These are phyloP conservation scores for Epicauta chinensis DNA, from an alignment of 1,140 invertebrate species.

Conservation along the genomic window DNA sequence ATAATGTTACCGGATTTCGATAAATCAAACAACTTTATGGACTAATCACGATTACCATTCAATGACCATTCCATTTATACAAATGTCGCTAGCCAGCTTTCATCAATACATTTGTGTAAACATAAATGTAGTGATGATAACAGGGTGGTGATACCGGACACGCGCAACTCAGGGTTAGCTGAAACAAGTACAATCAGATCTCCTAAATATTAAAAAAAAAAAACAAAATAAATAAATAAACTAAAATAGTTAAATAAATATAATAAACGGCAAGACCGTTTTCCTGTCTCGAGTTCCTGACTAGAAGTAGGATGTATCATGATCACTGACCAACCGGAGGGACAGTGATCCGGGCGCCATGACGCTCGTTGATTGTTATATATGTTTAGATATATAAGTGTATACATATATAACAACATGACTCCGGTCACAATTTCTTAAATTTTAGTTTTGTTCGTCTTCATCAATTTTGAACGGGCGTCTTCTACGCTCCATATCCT, in stretches of 20 bases:
- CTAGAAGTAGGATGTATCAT: slow-evolving; percentile 33
- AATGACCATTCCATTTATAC: too few species aligned
- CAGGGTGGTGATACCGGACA: slow-evolving; percentile 5
- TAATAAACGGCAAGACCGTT: slow-evolving; percentile 14
- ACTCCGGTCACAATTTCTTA: background rate
- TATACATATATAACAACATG: slow-evolving; percentile 2
- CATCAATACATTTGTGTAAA: background rate
- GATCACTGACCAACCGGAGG: slow-evolving; percentile 5
- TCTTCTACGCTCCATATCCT: slow-evolving; percentile 20
- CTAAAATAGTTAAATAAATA: background rate
- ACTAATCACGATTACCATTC: too few species aligned
- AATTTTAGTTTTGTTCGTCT: slow-evolving; percentile 19
- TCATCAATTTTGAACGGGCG: slow-evolving; percentile 18
- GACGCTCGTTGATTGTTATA: background rate
- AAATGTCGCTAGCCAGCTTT: too few species aligned
- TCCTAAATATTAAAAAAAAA: background rate
- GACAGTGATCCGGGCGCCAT: slow-evolving; percentile 3
- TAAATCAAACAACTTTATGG: too few species aligned
- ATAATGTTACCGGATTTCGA: too few species aligned
- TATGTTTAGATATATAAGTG: background rate
- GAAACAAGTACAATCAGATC: slow-evolving; percentile 43
- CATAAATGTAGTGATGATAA: background rate
- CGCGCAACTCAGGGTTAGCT: slow-evolving; percentile 41
- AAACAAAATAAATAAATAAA: too few species aligned
- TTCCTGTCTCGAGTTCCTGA: slow-evolving; percentile 43